Conservation (phyloP, 2,797 vertebrate genomes). For the Notamacropus eugenii region DNA sequence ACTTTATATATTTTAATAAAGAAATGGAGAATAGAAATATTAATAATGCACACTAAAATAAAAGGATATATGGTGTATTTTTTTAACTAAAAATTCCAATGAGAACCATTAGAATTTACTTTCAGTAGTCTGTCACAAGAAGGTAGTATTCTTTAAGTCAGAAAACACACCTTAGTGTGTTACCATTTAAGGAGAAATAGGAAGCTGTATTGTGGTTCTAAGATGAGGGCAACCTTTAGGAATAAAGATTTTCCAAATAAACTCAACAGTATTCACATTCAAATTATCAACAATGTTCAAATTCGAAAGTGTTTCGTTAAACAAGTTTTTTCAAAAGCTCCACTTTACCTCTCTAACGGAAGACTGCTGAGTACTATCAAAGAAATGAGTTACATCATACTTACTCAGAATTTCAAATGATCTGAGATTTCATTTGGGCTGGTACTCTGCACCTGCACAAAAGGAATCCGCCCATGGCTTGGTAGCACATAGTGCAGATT, state of each 20-base stretch:
- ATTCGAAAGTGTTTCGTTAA: neutral
- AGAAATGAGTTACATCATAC: neutral
- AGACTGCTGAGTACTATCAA: neutral
- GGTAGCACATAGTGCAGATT: neutral
- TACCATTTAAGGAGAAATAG: neutral
- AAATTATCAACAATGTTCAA: neutral
- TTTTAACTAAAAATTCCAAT: neutral
- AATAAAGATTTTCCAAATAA: neutral
- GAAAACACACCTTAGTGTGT: neutral
- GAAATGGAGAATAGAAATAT: constrained; percentile 10
- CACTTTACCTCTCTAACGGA: neutral
- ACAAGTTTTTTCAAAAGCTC: constrained; percentile 5
- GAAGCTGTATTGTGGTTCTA: neutral
- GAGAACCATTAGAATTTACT: neutral
- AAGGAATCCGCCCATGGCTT: neutral
- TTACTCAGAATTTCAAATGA: neutral
- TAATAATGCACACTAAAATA: neutral
- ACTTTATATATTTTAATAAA: neutral
- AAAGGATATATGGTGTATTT: neutral
- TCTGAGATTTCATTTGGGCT: neutral
- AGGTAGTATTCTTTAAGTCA: constrained; percentile 11
- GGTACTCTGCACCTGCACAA: neutral
- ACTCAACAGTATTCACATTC: neutral
- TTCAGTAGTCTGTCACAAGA: neutral
- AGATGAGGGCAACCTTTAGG: neutral